A percentile compares a stretch with the other conserved stretches of the same genome.
phyloP scores from a whole-genome alignment of 2,113 vertebrate species.

The Pachycephala philippinensis region DNA sequence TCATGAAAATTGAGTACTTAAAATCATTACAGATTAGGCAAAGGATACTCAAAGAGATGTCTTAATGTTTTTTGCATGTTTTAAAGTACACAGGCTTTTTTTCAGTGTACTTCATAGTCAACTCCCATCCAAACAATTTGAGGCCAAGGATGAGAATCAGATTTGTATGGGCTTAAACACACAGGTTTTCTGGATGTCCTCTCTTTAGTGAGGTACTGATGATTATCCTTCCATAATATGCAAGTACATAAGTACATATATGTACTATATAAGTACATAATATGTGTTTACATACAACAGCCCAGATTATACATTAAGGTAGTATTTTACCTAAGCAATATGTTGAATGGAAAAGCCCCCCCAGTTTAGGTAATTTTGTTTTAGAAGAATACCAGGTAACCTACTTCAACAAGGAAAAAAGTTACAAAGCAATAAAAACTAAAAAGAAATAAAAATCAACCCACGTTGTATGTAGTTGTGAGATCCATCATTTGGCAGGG shows the following conservation, averaged over 20 bases:
- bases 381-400: neutral
- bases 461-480: fast-evolving
- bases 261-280: neutral
- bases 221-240: neutral
- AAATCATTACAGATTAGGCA: neutral
- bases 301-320: neutral
- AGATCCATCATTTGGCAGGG: neutral
- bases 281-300: neutral
- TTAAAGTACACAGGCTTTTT: neutral
- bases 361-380: neutral
- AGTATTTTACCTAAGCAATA: neutral
- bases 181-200: neutral
- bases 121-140: neutral
- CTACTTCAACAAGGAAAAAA: neutral
- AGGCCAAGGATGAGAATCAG: neutral
- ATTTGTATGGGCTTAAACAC: neutral
- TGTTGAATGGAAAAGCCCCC: neutral
- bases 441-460: neutral
- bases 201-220: neutral
- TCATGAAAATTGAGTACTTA: neutral
- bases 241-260: neutral
- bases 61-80: neutral
- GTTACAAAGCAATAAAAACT: neutral
- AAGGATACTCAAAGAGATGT: neutral
- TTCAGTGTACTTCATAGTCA: neutral